Percentiles rank a stretch among this genome's conserved stretches.
Evolutionary conservation across 1,140 invertebrate species (phyloP).

Genomic region (Asobara japonica): DNA sequence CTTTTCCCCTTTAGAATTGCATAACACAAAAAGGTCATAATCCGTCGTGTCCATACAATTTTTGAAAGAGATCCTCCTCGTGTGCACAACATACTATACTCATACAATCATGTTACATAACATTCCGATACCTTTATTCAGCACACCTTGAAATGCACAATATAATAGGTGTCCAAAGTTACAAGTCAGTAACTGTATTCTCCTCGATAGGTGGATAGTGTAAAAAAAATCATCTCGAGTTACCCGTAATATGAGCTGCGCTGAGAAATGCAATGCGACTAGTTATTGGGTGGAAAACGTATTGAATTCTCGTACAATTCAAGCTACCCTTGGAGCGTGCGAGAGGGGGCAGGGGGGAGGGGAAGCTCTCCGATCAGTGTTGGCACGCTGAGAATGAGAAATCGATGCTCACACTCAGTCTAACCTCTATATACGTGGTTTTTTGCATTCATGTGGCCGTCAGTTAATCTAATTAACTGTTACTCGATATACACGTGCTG

Average conservation of each 20-base stretch:
- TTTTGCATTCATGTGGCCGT: constrained; percentile 8
- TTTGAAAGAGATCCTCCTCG: too few species aligned
- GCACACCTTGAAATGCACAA: neutral
- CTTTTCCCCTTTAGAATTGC: too few species aligned
- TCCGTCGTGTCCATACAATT: too few species aligned
- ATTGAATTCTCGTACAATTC: neutral
- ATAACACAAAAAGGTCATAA: too few species aligned
- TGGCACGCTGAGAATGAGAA: constrained; percentile 2
- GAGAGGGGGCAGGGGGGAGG: too few species aligned
- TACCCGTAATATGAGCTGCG: constrained; percentile 27
- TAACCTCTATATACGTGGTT: constrained; percentile 13
- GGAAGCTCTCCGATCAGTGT: neutral
- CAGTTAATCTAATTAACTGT: constrained; percentile 27
- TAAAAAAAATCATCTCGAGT: constrained; percentile 32
- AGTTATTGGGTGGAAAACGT: constrained; percentile 9
- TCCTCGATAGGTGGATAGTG: constrained; percentile 7
- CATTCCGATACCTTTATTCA: too few species aligned
- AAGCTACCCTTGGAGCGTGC: constrained; percentile 2
- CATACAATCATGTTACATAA: too few species aligned
- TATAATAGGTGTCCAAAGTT: neutral
- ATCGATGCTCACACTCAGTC: neutral
- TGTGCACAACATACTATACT: too few species aligned
- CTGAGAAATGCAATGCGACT: neutral
- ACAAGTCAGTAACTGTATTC: neutral
- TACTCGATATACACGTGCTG: constrained; percentile 13